A percentile compares a stretch with the other conserved stretches of the same genome.
phyloP scores from a whole-genome alignment of 2,888 invertebrate genomes.

The Julus scanicus region DNA sequence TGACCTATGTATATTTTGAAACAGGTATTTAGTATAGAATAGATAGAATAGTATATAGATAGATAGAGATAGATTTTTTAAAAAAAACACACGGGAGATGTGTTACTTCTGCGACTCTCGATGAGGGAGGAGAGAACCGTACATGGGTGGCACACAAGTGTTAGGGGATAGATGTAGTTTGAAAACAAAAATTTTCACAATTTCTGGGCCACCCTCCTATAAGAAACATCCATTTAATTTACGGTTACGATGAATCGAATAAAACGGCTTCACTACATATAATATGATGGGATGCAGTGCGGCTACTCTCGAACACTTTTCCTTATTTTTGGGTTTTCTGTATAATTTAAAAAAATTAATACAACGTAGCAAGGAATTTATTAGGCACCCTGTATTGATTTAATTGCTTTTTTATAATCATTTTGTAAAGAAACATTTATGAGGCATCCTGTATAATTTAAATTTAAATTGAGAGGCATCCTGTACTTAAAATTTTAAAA shows the following conservation, averaged over 20 bases:
- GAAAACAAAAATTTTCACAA: background rate
- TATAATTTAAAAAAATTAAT: background rate
- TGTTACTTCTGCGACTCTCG: background rate
- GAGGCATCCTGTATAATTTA: too few relatives aligned
- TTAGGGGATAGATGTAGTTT: background rate
- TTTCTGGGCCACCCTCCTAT: background rate
- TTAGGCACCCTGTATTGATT: background rate
- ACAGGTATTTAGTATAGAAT: conserved; percentile 8
- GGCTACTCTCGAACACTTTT: background rate
- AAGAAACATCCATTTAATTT: background rate
- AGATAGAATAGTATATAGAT: background rate
- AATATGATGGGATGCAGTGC: background rate
- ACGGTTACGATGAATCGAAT: background rate
- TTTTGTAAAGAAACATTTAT: too few relatives aligned
- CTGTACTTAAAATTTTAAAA: too few relatives aligned
- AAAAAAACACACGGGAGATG: background rate
- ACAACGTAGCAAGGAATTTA: background rate
- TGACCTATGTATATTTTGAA: conserved; percentile 21
- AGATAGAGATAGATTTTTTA: conserved; percentile 19
- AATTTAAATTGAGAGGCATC: too few relatives aligned
- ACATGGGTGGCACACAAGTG: background rate
- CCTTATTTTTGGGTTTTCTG: background rate
- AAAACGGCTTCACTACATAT: conserved; percentile 9
- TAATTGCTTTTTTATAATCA: too few relatives aligned
- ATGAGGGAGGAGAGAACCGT: background rate